phyloP scores from a whole-genome alignment of 1,140 invertebrate species.

The Neuroterus valhalla region DNA sequence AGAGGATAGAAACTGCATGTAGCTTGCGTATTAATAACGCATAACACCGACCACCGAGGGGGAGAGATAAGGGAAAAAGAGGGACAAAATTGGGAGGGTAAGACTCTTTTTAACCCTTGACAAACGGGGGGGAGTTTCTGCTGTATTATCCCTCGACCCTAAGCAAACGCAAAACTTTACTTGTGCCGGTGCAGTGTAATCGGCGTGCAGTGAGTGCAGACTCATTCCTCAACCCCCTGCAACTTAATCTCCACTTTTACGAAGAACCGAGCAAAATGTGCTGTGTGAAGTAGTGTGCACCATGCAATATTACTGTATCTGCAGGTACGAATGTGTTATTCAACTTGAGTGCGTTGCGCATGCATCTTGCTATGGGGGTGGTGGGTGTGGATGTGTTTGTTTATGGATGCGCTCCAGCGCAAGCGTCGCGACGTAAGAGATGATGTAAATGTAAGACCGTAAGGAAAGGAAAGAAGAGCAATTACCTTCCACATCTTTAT shows the following conservation, averaged over 20 bases:
- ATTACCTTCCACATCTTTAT: background rate
- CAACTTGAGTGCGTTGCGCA: background rate
- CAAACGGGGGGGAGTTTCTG: conserved; percentile 47
- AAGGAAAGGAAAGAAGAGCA: conserved; percentile 12
- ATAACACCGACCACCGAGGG: background rate
- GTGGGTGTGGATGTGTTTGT: background rate
- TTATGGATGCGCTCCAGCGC: conserved; percentile 8
- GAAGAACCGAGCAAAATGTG: background rate
- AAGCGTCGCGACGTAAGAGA: conserved; percentile 2
- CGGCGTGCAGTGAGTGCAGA: conserved; percentile 31
- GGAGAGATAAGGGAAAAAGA: conserved; percentile 36
- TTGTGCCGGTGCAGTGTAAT: conserved; percentile 50
- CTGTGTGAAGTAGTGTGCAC: conserved; percentile 14
- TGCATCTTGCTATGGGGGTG: background rate
- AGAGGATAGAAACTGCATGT: conserved; percentile 37
- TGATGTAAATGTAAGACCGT: conserved; percentile 1
- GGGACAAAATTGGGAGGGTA: conserved; percentile 44
- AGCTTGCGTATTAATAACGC: conserved; percentile 54
- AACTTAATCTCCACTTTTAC: conserved; percentile 23
- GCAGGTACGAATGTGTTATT: background rate
- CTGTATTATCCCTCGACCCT: conserved; percentile 50
- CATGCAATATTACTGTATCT: background rate
- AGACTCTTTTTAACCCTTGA: conserved; percentile 53
- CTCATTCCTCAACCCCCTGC: conserved; percentile 1
- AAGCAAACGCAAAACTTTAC: conserved; percentile 44